Percentiles rank a stretch among this genome's conserved stretches.
phyloP scores from a whole-genome alignment of 2,113 vertebrate species.

The Antidorcas marsupialis region DNA sequence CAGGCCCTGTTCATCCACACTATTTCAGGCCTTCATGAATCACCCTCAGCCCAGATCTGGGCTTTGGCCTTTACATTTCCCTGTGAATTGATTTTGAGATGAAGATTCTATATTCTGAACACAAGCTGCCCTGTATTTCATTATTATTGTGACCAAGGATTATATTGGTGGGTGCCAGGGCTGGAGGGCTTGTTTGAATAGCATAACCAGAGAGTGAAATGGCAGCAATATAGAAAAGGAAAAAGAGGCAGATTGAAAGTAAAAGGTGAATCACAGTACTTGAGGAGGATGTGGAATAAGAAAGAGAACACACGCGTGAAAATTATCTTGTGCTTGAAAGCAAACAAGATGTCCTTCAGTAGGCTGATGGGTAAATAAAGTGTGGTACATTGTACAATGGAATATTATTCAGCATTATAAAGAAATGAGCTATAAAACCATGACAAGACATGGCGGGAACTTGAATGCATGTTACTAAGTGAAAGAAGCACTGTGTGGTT shows the following conservation, averaged over 20 bases:
- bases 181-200: not conserved
- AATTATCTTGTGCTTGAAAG: not conserved
- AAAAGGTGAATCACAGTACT: not conserved
- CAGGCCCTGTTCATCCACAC: not conserved
- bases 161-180: not conserved
- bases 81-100: not conserved
- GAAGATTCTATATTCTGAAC: not conserved
- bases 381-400: not conserved
- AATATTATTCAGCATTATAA: not conserved
- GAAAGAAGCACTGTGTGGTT: not conserved
- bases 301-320: not conserved
- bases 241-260: not conserved
- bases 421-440: not conserved
- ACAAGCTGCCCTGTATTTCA: not conserved
- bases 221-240: not conserved
- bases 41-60: not conserved
- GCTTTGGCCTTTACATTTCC: not conserved
- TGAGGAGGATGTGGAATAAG: not conserved
- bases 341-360: not conserved
- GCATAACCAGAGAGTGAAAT: not conserved
- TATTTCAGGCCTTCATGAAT: not conserved
- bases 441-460: not conserved
- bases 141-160: not conserved
- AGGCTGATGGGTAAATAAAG: not conserved
- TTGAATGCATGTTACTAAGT: not conserved